Conservation (phyloP, 2,888 invertebrate genomes). For the Gari tellinella region DNA sequence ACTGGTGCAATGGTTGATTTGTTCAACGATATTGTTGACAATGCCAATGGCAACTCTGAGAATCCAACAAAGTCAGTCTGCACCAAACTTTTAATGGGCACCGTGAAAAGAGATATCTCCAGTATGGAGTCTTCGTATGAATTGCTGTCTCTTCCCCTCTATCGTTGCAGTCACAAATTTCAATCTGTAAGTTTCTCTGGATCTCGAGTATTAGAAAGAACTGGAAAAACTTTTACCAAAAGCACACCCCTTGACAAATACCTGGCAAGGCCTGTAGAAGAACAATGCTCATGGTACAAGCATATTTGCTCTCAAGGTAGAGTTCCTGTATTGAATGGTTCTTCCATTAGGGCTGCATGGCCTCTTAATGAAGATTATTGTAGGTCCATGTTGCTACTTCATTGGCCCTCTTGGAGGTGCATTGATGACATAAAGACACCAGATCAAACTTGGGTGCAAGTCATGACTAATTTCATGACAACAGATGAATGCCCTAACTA, state of each 20-base stretch:
- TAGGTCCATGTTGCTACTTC: constrained; percentile 42
- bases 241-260: constrained; percentile 33
- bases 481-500: constrained; percentile 37
- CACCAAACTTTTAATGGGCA: constrained; percentile 55
- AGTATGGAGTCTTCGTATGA: constrained; percentile 58
- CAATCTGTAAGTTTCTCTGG: constrained; percentile 57
- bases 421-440: constrained; percentile 50
- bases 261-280: neutral
- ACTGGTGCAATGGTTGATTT: constrained; percentile 53
- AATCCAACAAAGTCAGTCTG: constrained; percentile 33
- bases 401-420: constrained; percentile 60
- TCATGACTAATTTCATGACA: constrained; percentile 36
- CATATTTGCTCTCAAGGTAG: constrained; percentile 20
- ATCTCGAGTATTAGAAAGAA: constrained; percentile 32
- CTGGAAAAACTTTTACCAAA: constrained; percentile 9
- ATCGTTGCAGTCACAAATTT: constrained; percentile 54
- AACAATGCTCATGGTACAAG: constrained; percentile 16
- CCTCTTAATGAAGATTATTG: constrained; percentile 54
- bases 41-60: constrained; percentile 4
- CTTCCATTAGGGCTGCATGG: constrained; percentile 34
- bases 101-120: constrained; percentile 59
- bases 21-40: constrained; percentile 32
- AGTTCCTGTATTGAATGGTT: constrained; percentile 26
- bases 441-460: constrained; percentile 42
- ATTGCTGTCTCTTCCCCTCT: constrained; percentile 39